A percentile compares a stretch with the other conserved stretches of the same genome.
phyloP scores from a whole-genome alignment of 30 jellyfish, hydroid and myxozoan genomes.

The Euphysa ruthae region DNA sequence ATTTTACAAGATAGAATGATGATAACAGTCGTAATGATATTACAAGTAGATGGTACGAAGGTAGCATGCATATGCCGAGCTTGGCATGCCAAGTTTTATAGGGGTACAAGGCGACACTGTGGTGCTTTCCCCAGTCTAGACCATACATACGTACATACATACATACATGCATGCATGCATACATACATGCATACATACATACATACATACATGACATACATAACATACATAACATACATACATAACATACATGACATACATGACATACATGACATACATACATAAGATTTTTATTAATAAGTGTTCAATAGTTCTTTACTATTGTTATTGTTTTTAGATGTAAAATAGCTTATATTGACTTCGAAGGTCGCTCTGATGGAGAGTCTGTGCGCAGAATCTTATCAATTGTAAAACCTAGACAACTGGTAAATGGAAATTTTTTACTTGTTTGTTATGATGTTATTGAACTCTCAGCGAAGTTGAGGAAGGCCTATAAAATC shows the following conservation, averaged over 20 bases:
- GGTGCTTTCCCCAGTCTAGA: too few relatives aligned
- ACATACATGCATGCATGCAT: not conserved
- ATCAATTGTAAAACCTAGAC: constrained; percentile 92
- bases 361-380: constrained; percentile 97
- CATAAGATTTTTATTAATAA: not conserved
- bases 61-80: too few relatives aligned
- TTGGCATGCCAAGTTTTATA: too few relatives aligned
- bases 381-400: constrained; percentile 82
- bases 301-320: not conserved
- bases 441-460: too few relatives aligned
- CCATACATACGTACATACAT: not conserved
- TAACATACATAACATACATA: not conserved
- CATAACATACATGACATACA: not conserved
- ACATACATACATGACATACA: not conserved
- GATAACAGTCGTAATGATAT: too few relatives aligned
- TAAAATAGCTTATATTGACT: constrained; percentile 72
- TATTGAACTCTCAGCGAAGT: too few relatives aligned
- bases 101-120: too few relatives aligned
- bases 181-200: not conserved
- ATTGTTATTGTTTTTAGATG: constrained; percentile 33
- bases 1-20: too few relatives aligned
- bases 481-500: too few relatives aligned
- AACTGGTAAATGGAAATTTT: constrained; percentile 65
- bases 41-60: too few relatives aligned
- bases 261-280: not conserved